Evolutionary conservation across 2,888 invertebrate species (phyloP).

Genomic region (Agrotis segetum): DNA sequence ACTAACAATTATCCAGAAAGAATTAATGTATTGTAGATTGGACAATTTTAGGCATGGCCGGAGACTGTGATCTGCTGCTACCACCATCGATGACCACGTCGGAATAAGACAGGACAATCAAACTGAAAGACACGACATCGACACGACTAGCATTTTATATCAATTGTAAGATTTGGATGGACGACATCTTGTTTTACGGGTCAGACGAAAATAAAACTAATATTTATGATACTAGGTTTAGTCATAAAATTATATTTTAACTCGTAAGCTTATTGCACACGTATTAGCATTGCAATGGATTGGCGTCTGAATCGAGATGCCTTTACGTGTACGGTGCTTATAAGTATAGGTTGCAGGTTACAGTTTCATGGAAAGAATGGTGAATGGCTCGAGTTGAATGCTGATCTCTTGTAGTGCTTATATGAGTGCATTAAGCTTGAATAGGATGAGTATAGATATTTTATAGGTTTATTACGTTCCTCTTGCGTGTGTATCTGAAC

Average conservation of each 20-base stretch:
- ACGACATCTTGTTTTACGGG: constrained; percentile 45
- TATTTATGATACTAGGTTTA: constrained; percentile 61
- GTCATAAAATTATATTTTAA: constrained; percentile 56
- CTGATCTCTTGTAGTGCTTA: not conserved
- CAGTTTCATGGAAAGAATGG: no score
- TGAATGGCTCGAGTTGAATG: not conserved
- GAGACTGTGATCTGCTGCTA: constrained; percentile 64
- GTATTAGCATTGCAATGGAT: not conserved
- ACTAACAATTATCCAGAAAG: constrained; percentile 36
- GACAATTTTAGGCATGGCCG: constrained; percentile 68
- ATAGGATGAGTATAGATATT: constrained; percentile 32
- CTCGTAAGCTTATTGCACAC: constrained; percentile 5
- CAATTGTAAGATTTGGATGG: constrained; percentile 45
- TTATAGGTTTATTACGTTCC: constrained; percentile 41
- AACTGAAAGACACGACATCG: constrained; percentile 43
- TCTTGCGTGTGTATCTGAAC: constrained; percentile 28
- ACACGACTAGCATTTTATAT: constrained; percentile 48
- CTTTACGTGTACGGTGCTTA: not conserved
- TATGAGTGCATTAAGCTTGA: constrained; percentile 1
- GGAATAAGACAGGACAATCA: constrained; percentile 56
- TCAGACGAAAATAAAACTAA: constrained; percentile 51
- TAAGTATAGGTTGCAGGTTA: not conserved
- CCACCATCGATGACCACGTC: constrained; percentile 49
- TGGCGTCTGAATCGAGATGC: not conserved
- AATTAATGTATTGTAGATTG: constrained; percentile 66